A percentile compares a stretch with the other conserved stretches of the same genome.
Conservation (phyloP, 2,797 vertebrate species). For the Acanthornis magna region DNA sequence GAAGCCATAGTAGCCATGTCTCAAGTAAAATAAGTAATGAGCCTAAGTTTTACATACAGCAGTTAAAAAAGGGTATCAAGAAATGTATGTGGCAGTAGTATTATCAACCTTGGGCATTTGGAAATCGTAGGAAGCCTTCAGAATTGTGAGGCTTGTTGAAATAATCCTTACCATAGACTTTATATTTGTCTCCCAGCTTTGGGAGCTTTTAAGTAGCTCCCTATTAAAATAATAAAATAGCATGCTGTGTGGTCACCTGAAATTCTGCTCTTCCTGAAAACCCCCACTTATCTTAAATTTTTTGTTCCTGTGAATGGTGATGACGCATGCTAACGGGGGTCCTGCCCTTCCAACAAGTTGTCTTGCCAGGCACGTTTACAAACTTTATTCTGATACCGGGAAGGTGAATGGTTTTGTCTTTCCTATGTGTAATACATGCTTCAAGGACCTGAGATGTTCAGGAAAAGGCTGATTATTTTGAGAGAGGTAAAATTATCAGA, state of each 20-base stretch:
- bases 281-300: neutral
- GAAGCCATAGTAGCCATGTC: neutral
- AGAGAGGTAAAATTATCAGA: neutral
- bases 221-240: neutral
- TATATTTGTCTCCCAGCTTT: neutral
- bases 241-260: neutral
- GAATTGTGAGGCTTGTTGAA: neutral
- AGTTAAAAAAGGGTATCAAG: neutral
- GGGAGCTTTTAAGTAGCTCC: neutral
- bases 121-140: neutral
- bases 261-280: neutral
- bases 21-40: neutral
- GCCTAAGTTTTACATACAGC: neutral
- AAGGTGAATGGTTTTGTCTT: neutral
- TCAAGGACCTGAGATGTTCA: neutral
- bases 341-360: neutral
- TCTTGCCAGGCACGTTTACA: neutral
- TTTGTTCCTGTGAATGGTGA: neutral
- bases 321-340: neutral
- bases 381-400: neutral
- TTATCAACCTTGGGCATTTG: neutral
- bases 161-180: neutral
- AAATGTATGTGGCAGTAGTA: neutral
- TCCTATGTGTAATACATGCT: neutral
- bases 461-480: neutral